Base-by-base conservation (phyloP, 1,140 invertebrate species). In the Ylistrum balloti region DNA sequence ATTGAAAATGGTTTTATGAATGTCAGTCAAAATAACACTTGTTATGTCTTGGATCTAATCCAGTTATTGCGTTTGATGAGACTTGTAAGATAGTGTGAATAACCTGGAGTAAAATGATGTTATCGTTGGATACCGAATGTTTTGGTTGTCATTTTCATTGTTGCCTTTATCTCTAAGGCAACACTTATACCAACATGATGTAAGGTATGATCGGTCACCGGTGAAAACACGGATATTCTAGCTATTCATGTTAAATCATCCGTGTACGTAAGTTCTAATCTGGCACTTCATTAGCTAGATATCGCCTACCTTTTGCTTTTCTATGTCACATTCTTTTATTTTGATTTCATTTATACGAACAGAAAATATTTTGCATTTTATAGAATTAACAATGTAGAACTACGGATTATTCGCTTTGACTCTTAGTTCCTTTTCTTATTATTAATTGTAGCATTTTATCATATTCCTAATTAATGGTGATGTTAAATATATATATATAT, bases 181-280 rank as follows among this genome's bases (percentile, higher is more conserved):
- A 74, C 56, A 11, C 56, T 74, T 74, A 74, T 74, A 74, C 22
- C 13, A 74, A 74, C 56, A 74, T 74, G 56, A 74, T 74, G 56
- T 74, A 74, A 74, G 56, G 22, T 74, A 74, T 5, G 56, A 28
- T 74, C 56, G n/a, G 56, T 74, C 56, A 74, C 28, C 56, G 5
- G 56, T 74, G 56, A 74, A 74, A 17, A 74, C 0, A n/a, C n/a
- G 22, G n/a, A 5, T 28, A n/a, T 1, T n/a, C 5, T 28, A 3
- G 56, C 56, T 74, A 74, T 74, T 74, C 56, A 74, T 74, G 56
- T 74, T 74, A 74, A 74, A 74, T 74, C 56, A 74, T 28, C 17
- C 22, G 22, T 74, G 5, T 28, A 74, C 22, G 17, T 74, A 74
- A 28, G 56, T 74, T 28, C 56, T 74, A 74, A 74, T 74, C 56